A percentile compares a stretch with the other conserved stretches of the same genome.
phyloP scores from a whole-genome alignment of 2,113 vertebrate genomes.

The Agapornis roseicollis region DNA sequence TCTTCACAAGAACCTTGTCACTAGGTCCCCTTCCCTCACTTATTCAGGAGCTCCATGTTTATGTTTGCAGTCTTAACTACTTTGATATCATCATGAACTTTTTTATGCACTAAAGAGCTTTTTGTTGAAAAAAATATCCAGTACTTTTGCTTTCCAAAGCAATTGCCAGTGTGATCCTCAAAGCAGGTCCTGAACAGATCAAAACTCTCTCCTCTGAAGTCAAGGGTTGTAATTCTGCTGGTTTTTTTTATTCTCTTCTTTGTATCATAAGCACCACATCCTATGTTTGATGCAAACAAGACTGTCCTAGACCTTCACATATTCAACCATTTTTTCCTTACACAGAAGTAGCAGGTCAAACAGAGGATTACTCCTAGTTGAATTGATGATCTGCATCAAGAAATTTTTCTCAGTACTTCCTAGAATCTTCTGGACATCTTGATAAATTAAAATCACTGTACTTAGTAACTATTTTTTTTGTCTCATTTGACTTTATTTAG shows the following conservation, averaged over 20 bases:
- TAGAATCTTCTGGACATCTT: background rate
- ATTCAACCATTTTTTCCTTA: background rate
- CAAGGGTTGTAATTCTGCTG: background rate
- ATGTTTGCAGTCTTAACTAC: background rate
- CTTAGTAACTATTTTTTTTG: background rate
- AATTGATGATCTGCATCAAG: background rate
- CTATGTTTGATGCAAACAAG: background rate
- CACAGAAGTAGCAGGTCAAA: background rate
- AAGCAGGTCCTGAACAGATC: background rate
- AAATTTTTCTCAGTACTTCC: background rate
- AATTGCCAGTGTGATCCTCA: background rate
- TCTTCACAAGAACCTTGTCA: background rate
- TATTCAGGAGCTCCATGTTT: background rate
- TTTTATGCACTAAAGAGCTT: background rate
- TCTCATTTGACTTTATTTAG: background rate
- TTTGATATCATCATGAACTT: background rate
- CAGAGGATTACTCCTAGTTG: background rate
- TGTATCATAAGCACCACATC: background rate
- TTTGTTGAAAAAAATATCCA: background rate
- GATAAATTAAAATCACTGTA: background rate
- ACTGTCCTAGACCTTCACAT: background rate
- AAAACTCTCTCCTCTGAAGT: background rate
- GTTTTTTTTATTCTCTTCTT: background rate
- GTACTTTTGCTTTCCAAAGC: background rate
- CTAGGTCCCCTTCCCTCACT: accelerated